These are phyloP conservation scores for Rhagoletis zephyria DNA, from an alignment of 1,140 invertebrate species.

Conservation along the genomic window DNA sequence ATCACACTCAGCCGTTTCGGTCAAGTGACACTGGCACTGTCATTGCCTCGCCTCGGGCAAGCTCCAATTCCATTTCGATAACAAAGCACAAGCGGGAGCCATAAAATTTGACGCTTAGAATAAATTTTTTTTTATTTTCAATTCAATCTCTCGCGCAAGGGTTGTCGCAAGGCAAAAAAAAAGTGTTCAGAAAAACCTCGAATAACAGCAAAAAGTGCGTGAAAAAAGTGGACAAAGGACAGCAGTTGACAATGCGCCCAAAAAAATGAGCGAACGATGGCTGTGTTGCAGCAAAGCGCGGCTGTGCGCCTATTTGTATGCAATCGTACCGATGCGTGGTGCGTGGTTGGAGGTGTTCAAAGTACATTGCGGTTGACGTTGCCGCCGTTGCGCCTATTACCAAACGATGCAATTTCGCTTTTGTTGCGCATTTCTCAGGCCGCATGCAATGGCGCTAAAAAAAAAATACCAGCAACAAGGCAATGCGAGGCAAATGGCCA, in stretches of 20 bases:
- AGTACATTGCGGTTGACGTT: background rate
- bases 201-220: background rate
- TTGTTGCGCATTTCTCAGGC: constrained; percentile 24
- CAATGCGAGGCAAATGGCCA: background rate
- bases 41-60: background rate
- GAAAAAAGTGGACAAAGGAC: background rate
- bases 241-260: background rate
- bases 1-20: constrained; percentile 7
- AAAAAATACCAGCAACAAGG: background rate
- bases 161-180: background rate
- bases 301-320: constrained; percentile 52
- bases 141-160: too few relatives aligned
- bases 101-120: background rate
- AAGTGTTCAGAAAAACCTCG: background rate
- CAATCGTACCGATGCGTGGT: background rate
- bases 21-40: constrained; percentile 40
- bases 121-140: background rate
- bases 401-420: constrained; percentile 38
- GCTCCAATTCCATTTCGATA: constrained; percentile 3
- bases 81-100: background rate
- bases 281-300: constrained; percentile 3
- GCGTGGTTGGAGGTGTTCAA: background rate
- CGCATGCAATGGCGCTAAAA: background rate
- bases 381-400: background rate
- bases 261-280: background rate